Base-by-base conservation (phyloP, 2,797 vertebrate species). In the Prunella strophiata region DNA sequence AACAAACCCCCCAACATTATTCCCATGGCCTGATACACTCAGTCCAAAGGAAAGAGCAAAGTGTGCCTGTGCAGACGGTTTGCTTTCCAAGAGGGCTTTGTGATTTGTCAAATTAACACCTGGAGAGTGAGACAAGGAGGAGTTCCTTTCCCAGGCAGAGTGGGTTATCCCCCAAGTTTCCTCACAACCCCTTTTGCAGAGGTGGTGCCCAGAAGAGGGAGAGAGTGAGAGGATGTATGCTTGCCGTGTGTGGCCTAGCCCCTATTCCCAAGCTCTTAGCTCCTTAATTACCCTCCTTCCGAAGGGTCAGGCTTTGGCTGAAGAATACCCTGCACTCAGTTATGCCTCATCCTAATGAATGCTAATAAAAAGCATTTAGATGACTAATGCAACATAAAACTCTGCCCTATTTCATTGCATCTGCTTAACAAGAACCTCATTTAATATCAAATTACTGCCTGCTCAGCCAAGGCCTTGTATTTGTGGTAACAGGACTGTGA, bases 321-420 rank as follows among this genome's bases (percentile, higher is more conserved):
- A 98, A 98, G 98, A 98, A 98, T 96, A 96, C 80, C 55, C 70
- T 92, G 89, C 88, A 89, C 94, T 95, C 96, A 98, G 96, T 98
- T 98, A 98, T 98, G 97, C 96, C 94, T 98, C 94, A 88, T 96
- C 96, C 97, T 98, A 99, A 99, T 98, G 98, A 99, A 98, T 82
- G 85, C 97, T 97, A 98, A 98, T 99, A 98, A 98, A 99, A 98
- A 96, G 79, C 96, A 96, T 97, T 98, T 97, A 97, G 97, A 97
- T 97, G 97, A 97, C 97, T 97, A 98, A 97, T 71, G 95, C 97
- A 97, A 97, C 94, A 93, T 85, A 94, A 97, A 97, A 96, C 96
- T 92, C 94, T 79, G 85, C 89, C 75, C 85, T 78, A 42, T 97
- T 97, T 97, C 97, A 97, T 91, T 98, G 97, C 98, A 98, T 98